Evolutionary conservation across 2,888 invertebrate species (phyloP), one percentile per base, ranked within the genome.

Genomic region (Campoplex capitator): DNA sequence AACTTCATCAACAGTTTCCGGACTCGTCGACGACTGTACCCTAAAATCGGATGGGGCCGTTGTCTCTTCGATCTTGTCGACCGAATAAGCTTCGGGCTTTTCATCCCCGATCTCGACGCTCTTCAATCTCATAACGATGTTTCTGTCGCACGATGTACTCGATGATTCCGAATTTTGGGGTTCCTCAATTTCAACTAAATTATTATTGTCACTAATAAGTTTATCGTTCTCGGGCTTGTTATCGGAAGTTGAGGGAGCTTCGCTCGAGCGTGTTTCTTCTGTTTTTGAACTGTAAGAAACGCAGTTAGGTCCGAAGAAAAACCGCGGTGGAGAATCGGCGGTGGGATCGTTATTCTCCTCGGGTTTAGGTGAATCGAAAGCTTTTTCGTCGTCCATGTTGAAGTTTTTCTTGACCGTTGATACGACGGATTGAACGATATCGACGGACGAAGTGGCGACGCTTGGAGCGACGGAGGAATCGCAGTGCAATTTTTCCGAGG

Each of bases 291-390:
- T 90, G 23, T 93, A 94, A 0, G 94, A 93, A 35, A 94, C 89
- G 85, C 94, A 94, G 86, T 94, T 94, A 0, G 94, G 94, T 6
- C 94, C 94, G 89, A 94, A 94, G 89, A 94, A 94, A 90, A 94
- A 94, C 88, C 93, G 91, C 1, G 94, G 94, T 0, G 93, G 91
- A 1, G 93, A 86, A 18, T 80, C 88, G 48, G 18, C 45, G 28
- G 65, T 28, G 28, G 38, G 51, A 23, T 51, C 73, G 4, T 45
- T 68, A 18, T 45, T 62, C 1, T 83, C 79, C 0, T 82, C 80
- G 13, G 62, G 54, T 80, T 88, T 81, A 6, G 79, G 38, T 11
- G 73, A 16, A 32, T 70, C 45, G 23, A 45, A 42, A 48, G 48
- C 56, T 45, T 83, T 9, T 2, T 42, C 58, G 9, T 78, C 58